Conservation (phyloP, 1,140 invertebrate species). For the Pygmarrhopalites habei region DNA sequence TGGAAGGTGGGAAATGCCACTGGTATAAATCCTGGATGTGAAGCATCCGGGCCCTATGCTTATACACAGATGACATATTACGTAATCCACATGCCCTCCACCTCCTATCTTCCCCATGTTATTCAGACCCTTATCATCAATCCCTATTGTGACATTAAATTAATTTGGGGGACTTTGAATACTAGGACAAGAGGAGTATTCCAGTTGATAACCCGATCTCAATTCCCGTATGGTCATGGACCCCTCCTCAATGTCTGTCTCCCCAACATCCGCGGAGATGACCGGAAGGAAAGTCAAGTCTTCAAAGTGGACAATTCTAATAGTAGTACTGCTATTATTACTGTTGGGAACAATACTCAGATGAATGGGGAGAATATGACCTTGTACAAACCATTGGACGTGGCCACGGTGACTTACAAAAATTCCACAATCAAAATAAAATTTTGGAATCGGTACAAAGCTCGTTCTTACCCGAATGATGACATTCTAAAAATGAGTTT, state of each 20-base stretch:
- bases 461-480: conserved; percentile 11
- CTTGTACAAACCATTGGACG: neutral
- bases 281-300: neutral
- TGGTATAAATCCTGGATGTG: too few relatives aligned
- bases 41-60: too few relatives aligned
- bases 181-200: conserved; percentile 12
- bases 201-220: conserved; percentile 10
- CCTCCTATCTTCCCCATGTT: too few relatives aligned
- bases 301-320: neutral
- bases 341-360: neutral
- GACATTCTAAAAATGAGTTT: conserved; percentile 17
- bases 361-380: neutral
- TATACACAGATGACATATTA: too few relatives aligned
- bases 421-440: neutral
- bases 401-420: neutral
- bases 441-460: conserved; percentile 3
- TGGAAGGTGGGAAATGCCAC: too few relatives aligned
- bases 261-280: neutral
- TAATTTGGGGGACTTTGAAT: too few relatives aligned
- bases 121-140: too few relatives aligned
- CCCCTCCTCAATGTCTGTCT: conserved; percentile 1
- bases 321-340: neutral
- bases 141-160: too few relatives aligned
- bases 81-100: too few relatives aligned
- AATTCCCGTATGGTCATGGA: conserved; percentile 19